Conservation (phyloP, 2,888 invertebrate species). For the Melanotus villosus region DNA sequence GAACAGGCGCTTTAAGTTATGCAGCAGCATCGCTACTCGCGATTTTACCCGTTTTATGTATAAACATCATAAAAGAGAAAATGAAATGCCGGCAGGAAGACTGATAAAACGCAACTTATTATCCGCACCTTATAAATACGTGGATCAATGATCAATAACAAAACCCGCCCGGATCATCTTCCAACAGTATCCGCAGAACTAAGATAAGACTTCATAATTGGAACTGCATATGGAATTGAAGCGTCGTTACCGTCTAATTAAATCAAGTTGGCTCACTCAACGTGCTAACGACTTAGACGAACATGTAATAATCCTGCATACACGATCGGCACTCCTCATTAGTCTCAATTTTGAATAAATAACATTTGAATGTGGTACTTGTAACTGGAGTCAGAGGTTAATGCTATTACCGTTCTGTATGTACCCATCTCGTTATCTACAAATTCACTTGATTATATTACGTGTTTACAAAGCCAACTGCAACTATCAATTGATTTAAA, state of each 20-base stretch:
- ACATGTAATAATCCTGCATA: slow-evolving; percentile 48
- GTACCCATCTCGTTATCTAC: background rate
- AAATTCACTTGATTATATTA: background rate
- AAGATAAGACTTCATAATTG: no score
- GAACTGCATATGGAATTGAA: slow-evolving; percentile 44
- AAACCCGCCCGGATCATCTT: background rate
- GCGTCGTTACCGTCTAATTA: slow-evolving; percentile 48
- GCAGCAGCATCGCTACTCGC: slow-evolving; percentile 8
- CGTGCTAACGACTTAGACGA: slow-evolving; percentile 46
- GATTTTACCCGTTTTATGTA: slow-evolving; percentile 23
- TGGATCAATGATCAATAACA: background rate
- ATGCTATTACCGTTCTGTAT: slow-evolving; percentile 1
- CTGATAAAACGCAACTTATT: slow-evolving; percentile 21
- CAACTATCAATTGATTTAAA: no score
- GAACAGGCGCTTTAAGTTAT: slow-evolving; percentile 15
- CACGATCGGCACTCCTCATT: slow-evolving; percentile 48
- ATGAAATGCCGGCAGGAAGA: background rate
- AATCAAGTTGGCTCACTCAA: slow-evolving; percentile 42
- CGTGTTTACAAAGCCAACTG: no score
- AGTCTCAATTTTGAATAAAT: slow-evolving; percentile 43
- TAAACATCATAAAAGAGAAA: slow-evolving; percentile 18
- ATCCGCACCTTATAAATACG: background rate
- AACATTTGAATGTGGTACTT: background rate
- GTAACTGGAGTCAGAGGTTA: background rate
- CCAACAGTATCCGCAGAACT: background rate